Base-by-base conservation (phyloP, 2,113 vertebrate species). In the rabbit (Oryctolagus cuniculus) region DNA sequence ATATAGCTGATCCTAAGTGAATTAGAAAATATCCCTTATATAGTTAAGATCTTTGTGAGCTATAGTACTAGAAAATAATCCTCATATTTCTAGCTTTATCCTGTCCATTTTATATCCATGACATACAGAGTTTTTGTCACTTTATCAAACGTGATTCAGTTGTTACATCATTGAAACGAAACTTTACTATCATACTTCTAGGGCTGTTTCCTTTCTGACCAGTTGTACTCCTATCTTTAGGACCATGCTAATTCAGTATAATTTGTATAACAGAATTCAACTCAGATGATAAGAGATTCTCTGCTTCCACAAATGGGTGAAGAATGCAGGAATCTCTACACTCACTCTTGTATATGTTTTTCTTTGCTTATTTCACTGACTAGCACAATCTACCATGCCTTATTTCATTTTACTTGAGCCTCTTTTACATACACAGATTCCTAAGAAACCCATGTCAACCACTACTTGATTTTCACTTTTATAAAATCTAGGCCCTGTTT, bases 1-100 rank as follows among this genome's bases (percentile, higher is more conserved):
- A 96, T 96, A 96, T 36, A 81, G 90, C 74, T 95, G 77, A 81
- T 67, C 74, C 66, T 98, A 97, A 97, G 44, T 97, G 79, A 97
- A 97, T 97, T 97, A 97, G 92, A 97, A 98, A 38, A 92, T 96
- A 97, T 70, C 81, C 81, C 67, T 95, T 94, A 93, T 94, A 96
- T 73, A 97, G 86, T 96, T 91, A 96, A 87, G 83, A 89, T 10
- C 92, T 96, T 38, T 90, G 89, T 95, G 90, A 97, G 89, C 10
- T 72, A 58, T 53, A 88, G 81, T 94, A 89, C 82, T 97, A 67
- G 17, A 95, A 96, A 90, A 92, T 67, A 80, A 93, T 0, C 91
- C 25, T 83, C 91, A 64, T 95, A 90, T 58, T 90, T 83, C 31
- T 70, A 55, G 38, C 31, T 55, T 92, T 34, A 78, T 73, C 61